Percentiles rank a stretch among this genome's conserved stretches.
Conservation (phyloP, 2,797 vertebrate genomes). For the Psittacula echo region DNA sequence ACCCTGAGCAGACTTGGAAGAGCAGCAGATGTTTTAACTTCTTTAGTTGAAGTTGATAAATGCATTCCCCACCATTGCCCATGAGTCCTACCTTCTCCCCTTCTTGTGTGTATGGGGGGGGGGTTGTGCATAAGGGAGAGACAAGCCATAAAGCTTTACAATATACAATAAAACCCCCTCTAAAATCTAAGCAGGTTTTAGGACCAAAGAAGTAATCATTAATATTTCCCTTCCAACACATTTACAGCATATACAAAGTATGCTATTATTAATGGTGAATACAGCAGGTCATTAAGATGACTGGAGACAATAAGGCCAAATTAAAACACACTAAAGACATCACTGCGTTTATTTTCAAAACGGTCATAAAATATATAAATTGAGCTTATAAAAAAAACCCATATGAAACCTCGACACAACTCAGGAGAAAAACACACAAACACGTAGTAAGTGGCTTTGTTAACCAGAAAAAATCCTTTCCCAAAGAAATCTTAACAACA, state of each 20-base stretch:
- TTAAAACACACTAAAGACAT: slow-evolving; percentile 46
- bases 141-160: slow-evolving; percentile 62
- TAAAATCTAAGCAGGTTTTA: slow-evolving; percentile 46
- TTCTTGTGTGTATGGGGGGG: neutral
- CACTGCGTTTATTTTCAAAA: slow-evolving; percentile 40
- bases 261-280: neutral
- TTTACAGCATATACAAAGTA: slow-evolving; percentile 24
- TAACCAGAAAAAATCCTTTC: neutral
- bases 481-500: neutral
- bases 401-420: slow-evolving; percentile 13
- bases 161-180: slow-evolving; percentile 55
- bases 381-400: neutral
- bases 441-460: neutral
- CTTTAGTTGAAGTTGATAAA: slow-evolving; percentile 46
- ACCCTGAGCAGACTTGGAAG: slow-evolving; percentile 4
- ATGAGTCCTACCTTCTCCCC: slow-evolving; percentile 10
- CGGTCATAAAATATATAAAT: slow-evolving; percentile 21
- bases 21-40: slow-evolving; percentile 5
- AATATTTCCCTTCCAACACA: slow-evolving; percentile 55
- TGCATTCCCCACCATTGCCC: neutral
- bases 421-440: slow-evolving; percentile 10
- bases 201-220: slow-evolving; percentile 31
- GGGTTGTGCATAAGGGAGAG: neutral
- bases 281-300: neutral
- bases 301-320: slow-evolving; percentile 26